phyloP scores from a whole-genome alignment of 92 coral and sea anemone genomes.

The Porites cylindrica region DNA sequence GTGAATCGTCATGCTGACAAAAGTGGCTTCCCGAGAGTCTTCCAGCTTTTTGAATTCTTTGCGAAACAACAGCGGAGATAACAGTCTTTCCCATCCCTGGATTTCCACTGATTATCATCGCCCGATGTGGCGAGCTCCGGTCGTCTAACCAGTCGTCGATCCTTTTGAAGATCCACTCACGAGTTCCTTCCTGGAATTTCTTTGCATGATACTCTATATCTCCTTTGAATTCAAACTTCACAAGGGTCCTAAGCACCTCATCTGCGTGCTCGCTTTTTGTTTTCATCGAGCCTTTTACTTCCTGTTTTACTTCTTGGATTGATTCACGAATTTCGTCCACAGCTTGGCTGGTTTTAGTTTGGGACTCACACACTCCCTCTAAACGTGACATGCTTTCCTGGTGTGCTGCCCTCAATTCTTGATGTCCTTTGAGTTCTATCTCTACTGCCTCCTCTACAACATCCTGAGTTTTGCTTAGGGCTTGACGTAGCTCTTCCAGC shows the following conservation, averaged over 20 bases:
- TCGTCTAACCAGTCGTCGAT: conserved; percentile 51
- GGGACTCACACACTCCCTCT: not conserved
- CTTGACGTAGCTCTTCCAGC: not conserved
- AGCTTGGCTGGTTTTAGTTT: not conserved
- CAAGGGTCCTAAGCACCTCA: conserved; percentile 5
- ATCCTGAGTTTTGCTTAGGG: too few species aligned
- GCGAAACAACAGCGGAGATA: too few species aligned
- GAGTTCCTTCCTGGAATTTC: conserved; percentile 53
- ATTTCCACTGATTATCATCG: not conserved
- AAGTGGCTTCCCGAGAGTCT: conserved; percentile 68
- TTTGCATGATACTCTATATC: conserved; percentile 30
- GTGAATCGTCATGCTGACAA: too few species aligned
- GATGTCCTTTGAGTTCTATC: too few species aligned
- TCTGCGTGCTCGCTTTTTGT: too few species aligned
- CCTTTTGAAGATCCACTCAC: conserved; percentile 61
- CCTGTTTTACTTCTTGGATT: too few species aligned
- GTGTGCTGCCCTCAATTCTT: not conserved
- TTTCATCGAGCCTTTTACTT: too few species aligned
- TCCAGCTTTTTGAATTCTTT: conserved; percentile 3
- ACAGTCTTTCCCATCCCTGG: too few species aligned
- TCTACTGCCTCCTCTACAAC: too few species aligned
- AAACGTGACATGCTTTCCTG: not conserved
- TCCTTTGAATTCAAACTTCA: conserved; percentile 53
- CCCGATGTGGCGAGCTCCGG: conserved; percentile 33
- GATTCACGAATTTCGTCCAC: not conserved